Evolutionary conservation across 2,113 vertebrate species (phyloP).

Genomic region (Apus apus): DNA sequence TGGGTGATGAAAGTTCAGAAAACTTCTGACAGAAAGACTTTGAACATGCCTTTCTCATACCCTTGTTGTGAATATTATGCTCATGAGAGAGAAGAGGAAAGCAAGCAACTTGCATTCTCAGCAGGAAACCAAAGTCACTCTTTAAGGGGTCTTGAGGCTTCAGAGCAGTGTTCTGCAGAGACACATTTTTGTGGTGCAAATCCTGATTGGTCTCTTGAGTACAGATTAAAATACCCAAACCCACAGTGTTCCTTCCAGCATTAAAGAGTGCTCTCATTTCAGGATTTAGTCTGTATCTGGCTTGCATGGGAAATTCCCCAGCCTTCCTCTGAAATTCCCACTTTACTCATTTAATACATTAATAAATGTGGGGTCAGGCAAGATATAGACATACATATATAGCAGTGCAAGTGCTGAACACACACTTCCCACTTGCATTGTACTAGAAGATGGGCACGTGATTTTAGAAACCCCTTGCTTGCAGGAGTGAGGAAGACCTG

Average conservation of each 20-base stretch:
- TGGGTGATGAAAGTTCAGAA: slow-evolving; percentile 27
- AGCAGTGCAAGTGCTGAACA: background rate
- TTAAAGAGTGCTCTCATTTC: background rate
- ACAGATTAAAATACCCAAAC: background rate
- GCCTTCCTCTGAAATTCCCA: slow-evolving; percentile 17
- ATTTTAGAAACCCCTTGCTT: background rate
- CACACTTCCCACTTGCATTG: background rate
- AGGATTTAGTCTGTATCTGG: background rate
- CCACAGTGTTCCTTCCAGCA: background rate
- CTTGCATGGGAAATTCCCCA: background rate
- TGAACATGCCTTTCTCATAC: background rate
- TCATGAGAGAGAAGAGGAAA: background rate
- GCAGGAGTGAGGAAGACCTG: background rate
- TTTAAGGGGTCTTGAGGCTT: background rate
- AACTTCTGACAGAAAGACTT: slow-evolving; percentile 9
- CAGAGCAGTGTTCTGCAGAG: background rate
- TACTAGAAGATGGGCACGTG: background rate
- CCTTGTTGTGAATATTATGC: background rate
- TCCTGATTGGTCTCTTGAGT: background rate
- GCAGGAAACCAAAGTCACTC: background rate
- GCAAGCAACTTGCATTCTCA: background rate
- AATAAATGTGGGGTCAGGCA: background rate
- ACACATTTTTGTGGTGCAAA: background rate
- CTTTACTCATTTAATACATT: background rate
- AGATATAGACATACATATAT: background rate